Evolutionary conservation across 1,140 invertebrate species (phyloP), one percentile per base, ranked within the genome.

Genomic region (Drosophila tristis): DNA sequence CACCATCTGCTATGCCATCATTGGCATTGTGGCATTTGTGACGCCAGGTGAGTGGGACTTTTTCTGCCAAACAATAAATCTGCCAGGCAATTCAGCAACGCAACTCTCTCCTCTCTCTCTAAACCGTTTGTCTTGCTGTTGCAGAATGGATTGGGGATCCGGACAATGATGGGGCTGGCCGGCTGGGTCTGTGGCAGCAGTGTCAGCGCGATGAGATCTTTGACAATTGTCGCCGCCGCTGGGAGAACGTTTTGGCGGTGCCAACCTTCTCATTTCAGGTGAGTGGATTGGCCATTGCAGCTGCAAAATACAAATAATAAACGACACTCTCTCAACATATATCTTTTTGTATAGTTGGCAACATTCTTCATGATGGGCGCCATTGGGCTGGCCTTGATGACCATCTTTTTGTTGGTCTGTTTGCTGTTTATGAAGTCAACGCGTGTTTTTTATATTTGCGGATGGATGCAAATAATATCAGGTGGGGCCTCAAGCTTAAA

Each of bases 361-460:
- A 98, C 98, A 15, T 95, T 98, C 73, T 95, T 99, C 76, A 96
- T 98, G 51, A 97, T 96, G 11, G 93, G 97, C 15, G 96, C 97
- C 13, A 97, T 98, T 20, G 93, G 97, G 6, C 93, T 98, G 59
- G 96, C 97, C 51, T 93, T 98, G 54, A 91, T 98, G 68, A 96
- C 96, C 31, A 96, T 99, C 66, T 96, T 95, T 91, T 95, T 96
- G 49, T 96, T 99, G 94, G 93, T 99, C 23, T 94, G 99, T 73
- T 98, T 99, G 93, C 97, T 98, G 93, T 98, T 99, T 92, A 96
- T 97, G 92, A 96, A 96, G 80, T 96, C 97, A n/a, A 97, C 96
- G 2, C 98, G 96, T 8, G 98, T 99, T 9, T 98, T 98, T 91
- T 95, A 97, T 87, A 95, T 99, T 56, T 98, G 97, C 91, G 98